Evolutionary conservation across 2,113 vertebrate genomes (phyloP).

Genomic region (Columba livia): DNA sequence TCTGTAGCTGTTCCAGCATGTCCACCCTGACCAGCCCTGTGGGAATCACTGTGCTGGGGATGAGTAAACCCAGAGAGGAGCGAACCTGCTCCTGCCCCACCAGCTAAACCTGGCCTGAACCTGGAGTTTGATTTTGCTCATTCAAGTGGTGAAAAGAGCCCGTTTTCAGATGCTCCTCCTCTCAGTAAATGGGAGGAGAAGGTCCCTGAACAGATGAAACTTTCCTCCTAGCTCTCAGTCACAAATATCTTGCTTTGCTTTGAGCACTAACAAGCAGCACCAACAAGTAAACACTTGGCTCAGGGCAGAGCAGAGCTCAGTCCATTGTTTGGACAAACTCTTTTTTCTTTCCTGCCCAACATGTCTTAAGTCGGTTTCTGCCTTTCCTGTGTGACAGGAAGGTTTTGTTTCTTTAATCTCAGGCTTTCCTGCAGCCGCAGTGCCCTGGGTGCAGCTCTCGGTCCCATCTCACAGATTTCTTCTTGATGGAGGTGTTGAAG

Average conservation of each 20-base stretch:
- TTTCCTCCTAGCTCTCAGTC: not conserved
- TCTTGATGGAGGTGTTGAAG: accelerated
- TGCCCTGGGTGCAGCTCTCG: not conserved
- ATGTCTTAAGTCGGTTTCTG: not conserved
- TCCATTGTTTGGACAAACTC: not conserved
- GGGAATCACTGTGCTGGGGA: too few species aligned
- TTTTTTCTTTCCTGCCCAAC: not conserved
- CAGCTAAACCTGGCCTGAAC: too few species aligned
- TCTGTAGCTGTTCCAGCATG: too few species aligned
- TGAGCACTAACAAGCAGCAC: not conserved
- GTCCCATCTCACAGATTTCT: not conserved
- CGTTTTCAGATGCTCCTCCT: not conserved
- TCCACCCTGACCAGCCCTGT: too few species aligned
- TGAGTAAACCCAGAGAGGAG: too few species aligned
- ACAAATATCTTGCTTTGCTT: not conserved
- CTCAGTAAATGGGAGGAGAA: accelerated
- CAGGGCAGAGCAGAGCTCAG: not conserved
- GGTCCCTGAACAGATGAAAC: accelerated
- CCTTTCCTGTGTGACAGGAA: not conserved
- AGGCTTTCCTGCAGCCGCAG: not conserved
- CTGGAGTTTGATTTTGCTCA: not conserved
- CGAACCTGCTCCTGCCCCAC: too few species aligned
- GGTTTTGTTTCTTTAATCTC: not conserved
- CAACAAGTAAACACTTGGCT: accelerated
- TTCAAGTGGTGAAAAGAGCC: not conserved